Base-by-base conservation (phyloP, 2,888 invertebrate genomes). In the Chaetogeoica ovagalla region DNA sequence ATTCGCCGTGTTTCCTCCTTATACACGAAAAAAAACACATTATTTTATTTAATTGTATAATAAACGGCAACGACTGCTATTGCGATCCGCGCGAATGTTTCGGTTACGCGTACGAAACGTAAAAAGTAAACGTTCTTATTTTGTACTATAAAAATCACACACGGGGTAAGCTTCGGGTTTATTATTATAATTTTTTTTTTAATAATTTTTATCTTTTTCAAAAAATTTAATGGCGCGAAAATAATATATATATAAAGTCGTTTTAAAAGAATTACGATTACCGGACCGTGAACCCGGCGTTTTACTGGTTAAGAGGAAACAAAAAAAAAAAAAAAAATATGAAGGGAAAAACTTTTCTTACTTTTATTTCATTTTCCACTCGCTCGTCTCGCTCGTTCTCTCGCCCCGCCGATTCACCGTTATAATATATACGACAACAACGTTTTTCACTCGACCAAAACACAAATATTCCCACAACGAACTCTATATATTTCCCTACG, bases 171-270 rank as follows among this genome's bases (percentile, higher is more conserved):
- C 30, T 30, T 30, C 60, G 15, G 62, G 21, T 30, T 77, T 15
- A 43, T 63, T 70, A n/a, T n/a, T 39, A 15, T 59, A n/a, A n/a
- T 57, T 21, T 59, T 74, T 68, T 43, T 75, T 48, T 23, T 0
- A 23, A 60, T 57, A 71, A 55, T 52, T 62, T 55, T 79, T 71
- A 71, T 79, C 63, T 71, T 55, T 63, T 63, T 69, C 19, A n/a
- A 71, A 71, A 70, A 39, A 79, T 63, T 66, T 65, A 79, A 79
- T 79, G 79, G 79, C 30, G 79, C 70, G 79, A 71, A 79, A 63
- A 79, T 79, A 79, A 30, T 30, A 30, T 30, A 30, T 30, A 30
- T 30, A 30, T 30, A 30, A 30, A 71, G 79, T 63, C 62, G 62
- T 79, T 71, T 71, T 59, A 76, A 76, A 66, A 63, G 43, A 79